Evolutionary conservation across 2,797 vertebrate species (phyloP).

Genomic region (Pseudocheirus occidentalis): DNA sequence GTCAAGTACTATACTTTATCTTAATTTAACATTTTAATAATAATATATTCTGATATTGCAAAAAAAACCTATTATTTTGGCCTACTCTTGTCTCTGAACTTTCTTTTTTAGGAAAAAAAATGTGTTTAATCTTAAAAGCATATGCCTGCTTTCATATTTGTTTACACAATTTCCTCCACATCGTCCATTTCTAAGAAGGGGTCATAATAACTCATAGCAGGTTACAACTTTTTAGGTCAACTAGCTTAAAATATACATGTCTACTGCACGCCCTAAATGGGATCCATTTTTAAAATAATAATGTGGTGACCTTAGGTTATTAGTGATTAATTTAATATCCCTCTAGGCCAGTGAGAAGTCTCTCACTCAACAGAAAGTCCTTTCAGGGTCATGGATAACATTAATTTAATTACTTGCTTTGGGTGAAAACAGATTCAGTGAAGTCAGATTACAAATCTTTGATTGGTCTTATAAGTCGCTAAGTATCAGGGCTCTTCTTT

Average conservation of each 20-base stretch:
- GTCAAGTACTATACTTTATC: not conserved
- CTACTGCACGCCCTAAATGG: not conserved
- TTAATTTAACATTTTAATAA: slow-evolving; percentile 29
- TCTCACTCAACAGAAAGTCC: not conserved
- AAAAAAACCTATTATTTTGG: not conserved
- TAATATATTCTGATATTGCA: not conserved
- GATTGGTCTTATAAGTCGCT: not conserved
- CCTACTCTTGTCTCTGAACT: not conserved
- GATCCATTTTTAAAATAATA: not conserved
- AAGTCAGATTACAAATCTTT: not conserved
- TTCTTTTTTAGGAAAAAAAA: not conserved
- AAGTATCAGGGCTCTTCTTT: not conserved
- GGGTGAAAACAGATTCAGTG: not conserved
- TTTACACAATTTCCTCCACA: not conserved
- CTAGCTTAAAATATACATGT: not conserved
- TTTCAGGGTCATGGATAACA: not conserved
- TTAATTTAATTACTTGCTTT: not conserved
- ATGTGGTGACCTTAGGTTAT: not conserved
- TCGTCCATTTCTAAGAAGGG: not conserved
- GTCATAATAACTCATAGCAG: not conserved
- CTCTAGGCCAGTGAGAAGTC: not conserved
- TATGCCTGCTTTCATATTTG: not conserved
- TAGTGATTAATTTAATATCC: not conserved
- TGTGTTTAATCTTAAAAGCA: not conserved
- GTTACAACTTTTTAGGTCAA: not conserved